Evolutionary conservation across 1,140 invertebrate species (phyloP).

Genomic region (Lutraria rhynchaena): DNA sequence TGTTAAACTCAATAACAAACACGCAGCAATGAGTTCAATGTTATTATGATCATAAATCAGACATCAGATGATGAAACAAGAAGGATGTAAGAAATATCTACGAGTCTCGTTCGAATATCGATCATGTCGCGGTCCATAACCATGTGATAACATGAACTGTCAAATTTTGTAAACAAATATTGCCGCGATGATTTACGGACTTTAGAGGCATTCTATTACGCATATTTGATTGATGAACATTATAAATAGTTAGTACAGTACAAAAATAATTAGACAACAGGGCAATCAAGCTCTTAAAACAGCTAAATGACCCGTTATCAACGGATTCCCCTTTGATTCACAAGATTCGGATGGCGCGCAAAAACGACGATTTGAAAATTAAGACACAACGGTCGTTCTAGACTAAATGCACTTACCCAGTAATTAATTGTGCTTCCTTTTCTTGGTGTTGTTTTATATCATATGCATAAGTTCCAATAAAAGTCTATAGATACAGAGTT

Average conservation of each 20-base stretch:
- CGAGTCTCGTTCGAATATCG: no score
- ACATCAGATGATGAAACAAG: no score
- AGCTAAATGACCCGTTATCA: no score
- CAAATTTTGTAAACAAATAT: conserved; percentile 42
- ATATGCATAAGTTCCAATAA: not conserved
- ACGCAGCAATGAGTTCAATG: no score
- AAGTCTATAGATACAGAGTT: not conserved
- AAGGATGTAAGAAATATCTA: no score
- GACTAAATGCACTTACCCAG: not conserved
- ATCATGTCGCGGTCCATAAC: not conserved
- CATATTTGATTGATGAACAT: no score
- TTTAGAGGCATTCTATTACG: not conserved
- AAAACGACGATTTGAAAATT: conserved; percentile 58
- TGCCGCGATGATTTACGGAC: not conserved
- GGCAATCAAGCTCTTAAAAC: no score
- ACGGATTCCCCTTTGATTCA: conserved; percentile 39
- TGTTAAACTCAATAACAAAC: no score
- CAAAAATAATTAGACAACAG: no score
- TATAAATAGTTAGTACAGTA: no score
- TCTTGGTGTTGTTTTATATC: not conserved
- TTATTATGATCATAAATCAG: no score
- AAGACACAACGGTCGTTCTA: conserved; percentile 1
- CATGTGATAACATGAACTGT: conserved; percentile 24
- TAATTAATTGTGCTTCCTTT: not conserved
- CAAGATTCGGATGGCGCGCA: conserved; percentile 55